Base-by-base conservation (phyloP, 64 coral and sea anemone genomes). In the Actinia equina region DNA sequence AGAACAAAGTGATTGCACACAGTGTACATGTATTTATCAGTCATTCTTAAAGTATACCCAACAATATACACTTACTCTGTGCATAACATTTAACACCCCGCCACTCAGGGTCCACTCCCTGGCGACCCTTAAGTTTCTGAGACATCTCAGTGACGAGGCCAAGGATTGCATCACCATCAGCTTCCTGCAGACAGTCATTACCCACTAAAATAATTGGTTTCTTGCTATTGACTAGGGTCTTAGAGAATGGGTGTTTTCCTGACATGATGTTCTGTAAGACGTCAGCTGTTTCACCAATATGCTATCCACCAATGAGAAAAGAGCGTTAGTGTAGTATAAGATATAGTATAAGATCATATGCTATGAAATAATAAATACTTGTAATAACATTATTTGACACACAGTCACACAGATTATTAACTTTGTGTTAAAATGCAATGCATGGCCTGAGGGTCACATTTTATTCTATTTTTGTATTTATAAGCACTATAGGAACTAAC, bases 21-120 rank as follows among this genome's bases (percentile, higher is more conserved):
- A 57, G 55, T 57, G 55, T 12, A 57, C 52, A 54, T 54, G 6
- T 54, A 37, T 37, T 37, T 37, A 37, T 37, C 30, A 37, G 30
- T 37, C 30, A 37, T 37, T 37, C 30, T 13, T 57, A 57, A 57
- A 12, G 11, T 57, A 49, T 11, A 57, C 10, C 55, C 55, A 57
- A 57, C 11, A 57, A 57, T 57, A 57, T 11, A 65, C 62, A 81
- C 78, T 49, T 93, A 99, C 97, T 90, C 93, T 91, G 84, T 99
- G 97, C 77, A 99, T 58, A 2, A 99, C 88, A 86, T 99, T 99
- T 25, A 99, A 93, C 20, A 95, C 93, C 93, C n/a, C 94, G 95
- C 97, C 97, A 99, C 14, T 91, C 86, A 23, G 85, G 82, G 46
- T 95, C 88, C 45, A 87, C 91, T 83, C 87, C 57, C 59, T 91